These are phyloP conservation scores for Zosterops hypoxanthus DNA, from an alignment of 2,113 vertebrate species.

Conservation along the genomic window DNA sequence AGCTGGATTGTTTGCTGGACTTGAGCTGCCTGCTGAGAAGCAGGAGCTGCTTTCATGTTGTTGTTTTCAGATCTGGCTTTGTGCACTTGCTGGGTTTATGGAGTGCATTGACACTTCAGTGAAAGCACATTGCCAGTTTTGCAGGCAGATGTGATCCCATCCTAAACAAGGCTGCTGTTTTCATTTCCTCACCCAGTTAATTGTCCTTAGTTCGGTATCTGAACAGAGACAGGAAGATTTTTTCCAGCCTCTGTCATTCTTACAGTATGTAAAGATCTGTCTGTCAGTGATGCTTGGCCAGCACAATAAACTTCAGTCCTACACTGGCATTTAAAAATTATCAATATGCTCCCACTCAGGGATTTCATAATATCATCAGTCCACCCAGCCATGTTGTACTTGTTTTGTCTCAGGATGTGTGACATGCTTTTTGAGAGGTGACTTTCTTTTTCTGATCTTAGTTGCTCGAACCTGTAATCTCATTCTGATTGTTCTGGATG, in stretches of 20 bases:
- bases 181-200: not conserved
- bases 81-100: not conserved
- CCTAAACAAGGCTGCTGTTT: not conserved
- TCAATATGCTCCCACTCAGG: not conserved
- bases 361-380: not conserved
- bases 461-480: slow-evolving; percentile 98
- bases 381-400: not conserved
- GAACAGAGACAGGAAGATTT: not conserved
- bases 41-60: not conserved
- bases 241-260: not conserved
- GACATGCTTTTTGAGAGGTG: not conserved
- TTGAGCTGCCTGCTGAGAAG: not conserved
- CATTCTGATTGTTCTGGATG: slow-evolving; percentile 96
- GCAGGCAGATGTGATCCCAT: not conserved
- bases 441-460: slow-evolving; percentile 47
- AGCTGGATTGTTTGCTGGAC: not conserved
- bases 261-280: not conserved
- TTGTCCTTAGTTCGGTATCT: not conserved
- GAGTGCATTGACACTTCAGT: not conserved
- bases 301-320: not conserved
- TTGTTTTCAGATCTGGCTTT: not conserved
- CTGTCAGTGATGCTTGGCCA: not conserved
- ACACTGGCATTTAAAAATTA: not conserved
- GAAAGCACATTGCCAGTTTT: not conserved
- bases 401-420: not conserved